These are phyloP conservation scores for Trichonephila clavipes DNA, from an alignment of 1,140 invertebrate genomes.

Conservation along the genomic window DNA sequence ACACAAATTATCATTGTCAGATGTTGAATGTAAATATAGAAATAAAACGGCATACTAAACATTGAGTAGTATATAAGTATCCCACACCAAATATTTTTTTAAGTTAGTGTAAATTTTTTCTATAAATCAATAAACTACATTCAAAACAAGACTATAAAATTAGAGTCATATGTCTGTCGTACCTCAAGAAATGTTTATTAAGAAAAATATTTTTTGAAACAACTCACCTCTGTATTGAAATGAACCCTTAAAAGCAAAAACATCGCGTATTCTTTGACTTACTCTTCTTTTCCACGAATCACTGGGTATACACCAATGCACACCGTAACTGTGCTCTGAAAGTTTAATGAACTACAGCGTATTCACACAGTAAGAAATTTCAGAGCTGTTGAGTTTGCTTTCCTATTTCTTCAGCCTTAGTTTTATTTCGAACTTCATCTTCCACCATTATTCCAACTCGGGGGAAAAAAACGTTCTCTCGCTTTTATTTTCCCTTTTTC, in stretches of 20 bases:
- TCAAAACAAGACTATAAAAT: too few relatives aligned
- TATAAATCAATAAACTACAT: too few relatives aligned
- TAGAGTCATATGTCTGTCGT: too few relatives aligned
- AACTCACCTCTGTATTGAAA: not conserved
- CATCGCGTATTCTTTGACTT: not conserved
- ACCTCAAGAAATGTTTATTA: too few relatives aligned
- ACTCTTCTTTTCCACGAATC: not conserved
- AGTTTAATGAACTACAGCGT: slow-evolving; percentile 63
- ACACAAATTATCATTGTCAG: too few relatives aligned
- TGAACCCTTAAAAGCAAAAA: not conserved
- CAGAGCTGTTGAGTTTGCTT: slow-evolving; percentile 6
- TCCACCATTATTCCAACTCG: slow-evolving; percentile 31
- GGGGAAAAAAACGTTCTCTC: not conserved
- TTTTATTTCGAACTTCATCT: slow-evolving; percentile 52
- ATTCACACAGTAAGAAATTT: slow-evolving; percentile 10
- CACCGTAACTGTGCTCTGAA: slow-evolving; percentile 46
- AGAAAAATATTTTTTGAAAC: not conserved
- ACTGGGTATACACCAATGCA: too few relatives aligned
- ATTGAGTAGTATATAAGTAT: too few relatives aligned
- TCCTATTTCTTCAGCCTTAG: not conserved
- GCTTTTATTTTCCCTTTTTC: not conserved
- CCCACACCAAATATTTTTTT: too few relatives aligned
- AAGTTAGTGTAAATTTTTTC: too few relatives aligned
- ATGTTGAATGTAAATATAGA: too few relatives aligned
- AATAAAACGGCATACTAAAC: too few relatives aligned